A percentile compares a stretch with the other conserved stretches of the same genome.
Evolutionary conservation across 1,140 invertebrate species (phyloP).

Genomic region (Anastrepha ludens): DNA sequence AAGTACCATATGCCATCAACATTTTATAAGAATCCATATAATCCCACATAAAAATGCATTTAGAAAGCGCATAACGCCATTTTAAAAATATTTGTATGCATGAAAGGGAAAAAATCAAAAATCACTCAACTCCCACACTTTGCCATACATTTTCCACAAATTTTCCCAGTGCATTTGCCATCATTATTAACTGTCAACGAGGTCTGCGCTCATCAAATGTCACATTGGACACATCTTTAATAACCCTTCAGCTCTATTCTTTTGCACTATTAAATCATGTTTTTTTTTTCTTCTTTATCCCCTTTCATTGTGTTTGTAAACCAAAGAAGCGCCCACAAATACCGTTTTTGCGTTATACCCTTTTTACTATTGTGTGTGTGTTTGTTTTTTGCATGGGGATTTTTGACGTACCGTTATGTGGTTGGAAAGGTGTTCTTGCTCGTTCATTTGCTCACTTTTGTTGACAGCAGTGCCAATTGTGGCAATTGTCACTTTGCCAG

Average conservation of each 20-base stretch:
- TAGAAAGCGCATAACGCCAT: neutral
- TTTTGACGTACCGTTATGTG: conserved; percentile 27
- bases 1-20: neutral
- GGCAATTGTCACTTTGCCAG: conserved; percentile 28
- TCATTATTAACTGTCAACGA: conserved; percentile 49
- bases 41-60: conserved; percentile 30
- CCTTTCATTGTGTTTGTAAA: neutral
- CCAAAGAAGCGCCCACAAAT: conserved; percentile 37
- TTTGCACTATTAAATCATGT: neutral
- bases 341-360: conserved; percentile 28
- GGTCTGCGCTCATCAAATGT: conserved; percentile 46
- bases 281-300: neutral
- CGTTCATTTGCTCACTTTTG: conserved; percentile 39
- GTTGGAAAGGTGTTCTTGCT: conserved; percentile 20
- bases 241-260: conserved; percentile 44
- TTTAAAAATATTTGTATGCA: neutral
- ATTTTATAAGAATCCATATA: conserved; percentile 15
- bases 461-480: conserved; percentile 50
- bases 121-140: conserved; percentile 33
- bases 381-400: neutral
- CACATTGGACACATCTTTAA: conserved; percentile 51
- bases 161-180: neutral
- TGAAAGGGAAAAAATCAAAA: conserved; percentile 6
- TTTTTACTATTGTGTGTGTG: too few relatives aligned
- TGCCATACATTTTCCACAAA: neutral